Evolutionary conservation across 2,888 invertebrate genomes (phyloP), one percentile per base, ranked within the genome.

Genomic region (Athripsodes cinereus): DNA sequence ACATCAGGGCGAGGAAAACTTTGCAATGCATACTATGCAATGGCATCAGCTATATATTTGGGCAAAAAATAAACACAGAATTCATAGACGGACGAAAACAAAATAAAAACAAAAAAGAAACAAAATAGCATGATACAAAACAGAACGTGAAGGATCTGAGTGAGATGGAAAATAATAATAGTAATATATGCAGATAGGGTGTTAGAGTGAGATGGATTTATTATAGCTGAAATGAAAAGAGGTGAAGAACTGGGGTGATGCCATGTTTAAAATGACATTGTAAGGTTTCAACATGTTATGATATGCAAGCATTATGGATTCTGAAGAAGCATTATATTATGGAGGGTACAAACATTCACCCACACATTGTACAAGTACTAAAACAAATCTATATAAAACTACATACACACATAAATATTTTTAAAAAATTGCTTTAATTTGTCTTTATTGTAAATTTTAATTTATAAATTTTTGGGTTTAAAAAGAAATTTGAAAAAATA

Each of bases 51-150:
- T 26, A 10, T 40, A 40, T 40, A 40, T 40, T 40, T 40, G 40
- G 40, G 40, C 40, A 40, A 40, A 40, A 40, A 40, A 40, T 40
- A 40, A 40, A 40, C 40, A 40, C 16, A 16, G 16, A 40, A 40
- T 40, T 40, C 40, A 40, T 40, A 40, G 40, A 40, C 40, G 13
- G 40, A 40, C 40, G 40, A 40, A 40, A 40, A 40, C 40, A 40
- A 40, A 26, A 26, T 26, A 26, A 40, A 40, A 40, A 40, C 3
- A 40, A 8, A 40, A 2, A 40, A 3, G 40, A 13, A 40, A 40
- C 40, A 40, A 40, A 40, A 40, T 40, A 40, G 40, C 40, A 16
- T 40, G 40, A 40, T 40, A 40, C 40, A 40, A 40, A 40, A 40
- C 40, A 13, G 40, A 40, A 40, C 13, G 40, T 40, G 40, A 40